phyloP scores from a whole-genome alignment of 1,140 invertebrate genomes.

The Drosophila kanapiae region DNA sequence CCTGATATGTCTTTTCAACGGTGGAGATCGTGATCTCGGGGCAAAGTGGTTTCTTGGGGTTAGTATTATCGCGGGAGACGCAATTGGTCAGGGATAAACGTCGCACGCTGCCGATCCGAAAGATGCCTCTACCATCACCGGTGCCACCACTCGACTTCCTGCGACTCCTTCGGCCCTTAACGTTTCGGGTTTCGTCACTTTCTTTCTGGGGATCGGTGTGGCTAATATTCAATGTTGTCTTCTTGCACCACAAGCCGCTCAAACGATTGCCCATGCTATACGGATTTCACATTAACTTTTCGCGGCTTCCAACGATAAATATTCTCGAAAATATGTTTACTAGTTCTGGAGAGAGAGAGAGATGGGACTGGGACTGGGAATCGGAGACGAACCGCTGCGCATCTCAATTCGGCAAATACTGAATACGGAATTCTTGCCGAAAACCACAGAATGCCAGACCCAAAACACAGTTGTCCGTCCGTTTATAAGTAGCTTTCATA shows the following conservation, averaged over 20 bases:
- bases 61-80: conserved; percentile 59
- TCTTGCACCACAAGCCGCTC: conserved; percentile 84
- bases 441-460: conserved; percentile 77
- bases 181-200: conserved; percentile 9
- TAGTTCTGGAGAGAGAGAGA: conserved; percentile 15
- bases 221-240: conserved; percentile 73
- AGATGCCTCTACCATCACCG: conserved; percentile 55
- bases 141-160: conserved; percentile 50
- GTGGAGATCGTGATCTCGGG: conserved; percentile 20
- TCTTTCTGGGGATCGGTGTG: conserved; percentile 28
- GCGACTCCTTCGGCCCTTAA: conserved; percentile 33
- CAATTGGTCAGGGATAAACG: conserved; percentile 72
- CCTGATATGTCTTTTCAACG: conserved; percentile 41
- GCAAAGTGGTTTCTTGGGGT: conserved; percentile 20
- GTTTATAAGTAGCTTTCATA: conserved; percentile 70
- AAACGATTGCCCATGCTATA: conserved; percentile 82
- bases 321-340: conserved; percentile 8
- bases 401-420: conserved; percentile 85
- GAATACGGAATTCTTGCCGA: conserved; percentile 83
- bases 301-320: conserved; percentile 16
- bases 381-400: conserved; percentile 70
- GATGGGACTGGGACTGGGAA: conserved; percentile 1
- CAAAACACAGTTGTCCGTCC: conserved; percentile 72
- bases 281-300: conserved; percentile 43
- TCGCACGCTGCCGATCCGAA: conserved; percentile 69